Percentiles rank a stretch among this genome's conserved stretches.
Evolutionary conservation across 2,113 vertebrate genomes (phyloP).

Genomic region (Dasyurus viverrinus): DNA sequence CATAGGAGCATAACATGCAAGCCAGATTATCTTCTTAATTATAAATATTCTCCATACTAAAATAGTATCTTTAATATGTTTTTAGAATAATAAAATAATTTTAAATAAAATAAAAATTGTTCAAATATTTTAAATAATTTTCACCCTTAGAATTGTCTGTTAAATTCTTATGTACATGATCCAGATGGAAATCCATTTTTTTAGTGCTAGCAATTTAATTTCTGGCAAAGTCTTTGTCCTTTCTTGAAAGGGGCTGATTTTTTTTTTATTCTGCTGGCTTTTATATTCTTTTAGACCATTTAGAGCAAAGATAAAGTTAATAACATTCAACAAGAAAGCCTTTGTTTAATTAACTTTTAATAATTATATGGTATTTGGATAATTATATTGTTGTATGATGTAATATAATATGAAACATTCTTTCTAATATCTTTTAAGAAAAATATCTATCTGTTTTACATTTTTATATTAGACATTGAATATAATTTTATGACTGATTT

Average conservation of each 20-base stretch:
- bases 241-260: slow-evolving; percentile 32
- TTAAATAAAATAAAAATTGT: not conserved
- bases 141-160: not conserved
- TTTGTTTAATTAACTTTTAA: slow-evolving; percentile 36
- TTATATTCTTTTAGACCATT: not conserved
- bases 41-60: not conserved
- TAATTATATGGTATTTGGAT: not conserved
- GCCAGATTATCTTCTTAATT: not conserved
- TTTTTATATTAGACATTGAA: not conserved
- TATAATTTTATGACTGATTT: not conserved
- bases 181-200: not conserved
- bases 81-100: not conserved
- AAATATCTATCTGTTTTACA: not conserved
- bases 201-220: slow-evolving; percentile 39
- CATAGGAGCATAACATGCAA: not conserved
- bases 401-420: not conserved
- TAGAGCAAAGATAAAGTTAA: slow-evolving; percentile 47
- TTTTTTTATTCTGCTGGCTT: slow-evolving; percentile 33
- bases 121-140: not conserved
- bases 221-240: not conserved
- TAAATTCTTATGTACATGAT: not conserved
- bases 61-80: not conserved
- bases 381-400: slow-evolving; percentile 8
- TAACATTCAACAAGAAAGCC: slow-evolving; percentile 24
- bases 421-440: slow-evolving; percentile 40